phyloP scores from a whole-genome alignment of 92 coral and sea anemone genomes.

The Epizoanthus rinbou region DNA sequence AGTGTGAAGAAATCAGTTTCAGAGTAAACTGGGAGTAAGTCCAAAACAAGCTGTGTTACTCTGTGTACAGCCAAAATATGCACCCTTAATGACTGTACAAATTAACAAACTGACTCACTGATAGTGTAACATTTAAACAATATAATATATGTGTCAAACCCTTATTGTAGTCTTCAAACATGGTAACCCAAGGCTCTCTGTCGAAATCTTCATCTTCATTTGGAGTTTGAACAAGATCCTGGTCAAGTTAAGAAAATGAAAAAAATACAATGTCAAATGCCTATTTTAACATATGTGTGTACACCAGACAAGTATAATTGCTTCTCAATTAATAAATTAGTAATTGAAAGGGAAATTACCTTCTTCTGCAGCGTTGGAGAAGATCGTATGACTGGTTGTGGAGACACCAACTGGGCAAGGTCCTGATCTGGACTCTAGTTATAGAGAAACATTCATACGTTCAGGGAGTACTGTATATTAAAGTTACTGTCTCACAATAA shows the following conservation, averaged over 20 bases:
- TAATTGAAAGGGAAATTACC: not conserved
- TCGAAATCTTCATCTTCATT: conserved; percentile 89
- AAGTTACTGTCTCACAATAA: too few relatives aligned
- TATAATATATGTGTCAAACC: conserved; percentile 43
- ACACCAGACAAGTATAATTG: too few relatives aligned
- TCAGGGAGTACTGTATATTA: too few relatives aligned
- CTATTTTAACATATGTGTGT: too few relatives aligned
- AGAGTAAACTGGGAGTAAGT: too few relatives aligned
- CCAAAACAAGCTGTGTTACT: too few relatives aligned
- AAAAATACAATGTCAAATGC: not conserved
- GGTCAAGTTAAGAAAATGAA: not conserved
- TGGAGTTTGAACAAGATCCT: conserved; percentile 14
- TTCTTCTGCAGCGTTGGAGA: conserved; percentile 39
- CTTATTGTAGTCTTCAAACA: conserved; percentile 76
- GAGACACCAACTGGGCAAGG: conserved; percentile 57
- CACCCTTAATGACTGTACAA: too few relatives aligned
- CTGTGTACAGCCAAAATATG: too few relatives aligned
- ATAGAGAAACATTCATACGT: not conserved
- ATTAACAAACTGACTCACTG: too few relatives aligned
- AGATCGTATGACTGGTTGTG: conserved; percentile 48
- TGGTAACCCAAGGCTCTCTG: conserved; percentile 87
- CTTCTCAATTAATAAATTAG: not conserved
- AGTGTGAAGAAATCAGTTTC: too few relatives aligned
- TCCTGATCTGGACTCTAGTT: conserved; percentile 72
- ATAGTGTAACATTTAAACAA: too few relatives aligned